These are phyloP conservation scores for Brachyalestes nurse DNA, from an alignment of 2,797 vertebrate genomes.

Conservation along the genomic window DNA sequence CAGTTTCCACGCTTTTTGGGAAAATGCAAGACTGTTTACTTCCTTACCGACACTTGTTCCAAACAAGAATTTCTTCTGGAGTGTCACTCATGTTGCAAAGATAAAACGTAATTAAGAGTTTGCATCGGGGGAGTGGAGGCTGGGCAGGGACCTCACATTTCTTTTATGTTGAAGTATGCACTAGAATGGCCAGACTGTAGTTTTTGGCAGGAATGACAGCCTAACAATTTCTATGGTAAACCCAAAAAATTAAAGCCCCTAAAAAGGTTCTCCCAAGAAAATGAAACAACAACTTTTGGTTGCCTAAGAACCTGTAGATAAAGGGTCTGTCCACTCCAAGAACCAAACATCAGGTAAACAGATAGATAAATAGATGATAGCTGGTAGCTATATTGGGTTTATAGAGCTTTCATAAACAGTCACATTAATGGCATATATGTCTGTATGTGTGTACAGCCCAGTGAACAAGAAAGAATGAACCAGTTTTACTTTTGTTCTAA, in stretches of 20 bases:
- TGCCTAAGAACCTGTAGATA: too few relatives aligned
- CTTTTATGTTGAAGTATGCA: too few relatives aligned
- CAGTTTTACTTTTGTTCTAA: not conserved
- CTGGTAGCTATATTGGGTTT: too few relatives aligned
- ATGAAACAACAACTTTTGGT: too few relatives aligned
- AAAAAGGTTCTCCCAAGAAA: too few relatives aligned
- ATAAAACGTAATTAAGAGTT: constrained; percentile 4
- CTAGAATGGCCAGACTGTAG: too few relatives aligned
- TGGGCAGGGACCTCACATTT: not conserved
- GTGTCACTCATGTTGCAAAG: constrained; percentile 1
- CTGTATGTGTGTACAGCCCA: not conserved
- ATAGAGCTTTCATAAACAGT: not conserved
- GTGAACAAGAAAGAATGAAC: not conserved
- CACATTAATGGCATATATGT: too few relatives aligned
- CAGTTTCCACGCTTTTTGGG: not conserved
- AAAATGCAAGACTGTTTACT: constrained; percentile 13
- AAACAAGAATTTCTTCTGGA: not conserved
- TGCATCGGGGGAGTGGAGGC: too few relatives aligned
- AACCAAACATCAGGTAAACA: not conserved
- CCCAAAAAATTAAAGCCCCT: too few relatives aligned
- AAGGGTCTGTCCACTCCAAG: not conserved
- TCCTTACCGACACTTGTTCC: not conserved
- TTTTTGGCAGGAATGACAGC: too few relatives aligned
- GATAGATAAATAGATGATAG: not conserved
- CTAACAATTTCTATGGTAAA: too few relatives aligned